Evolutionary conservation across 1,140 invertebrate species (phyloP), one percentile per base, ranked within the genome.

Genomic region (Maconellicoccus hirsutus): DNA sequence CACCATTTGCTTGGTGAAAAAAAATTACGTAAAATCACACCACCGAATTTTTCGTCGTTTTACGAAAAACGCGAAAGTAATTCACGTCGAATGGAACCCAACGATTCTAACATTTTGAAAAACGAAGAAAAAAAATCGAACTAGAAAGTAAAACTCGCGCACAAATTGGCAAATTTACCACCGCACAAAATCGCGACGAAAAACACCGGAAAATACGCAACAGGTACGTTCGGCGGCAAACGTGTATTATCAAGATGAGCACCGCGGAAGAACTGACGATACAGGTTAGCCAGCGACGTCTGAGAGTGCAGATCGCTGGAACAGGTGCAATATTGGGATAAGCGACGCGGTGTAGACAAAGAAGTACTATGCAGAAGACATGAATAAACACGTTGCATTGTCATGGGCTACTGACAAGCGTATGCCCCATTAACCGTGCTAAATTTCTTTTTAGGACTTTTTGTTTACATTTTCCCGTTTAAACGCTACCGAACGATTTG

Each of bases 341-440:
- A 66, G 61, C 21, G 61, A 66, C 8, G 61, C 52, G 21, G 4
- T 4, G 22, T 25, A 66, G 61, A 23, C 61, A 66, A 25, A 52
- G 61, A 26, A 66, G 61, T 10, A 66, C 61, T 25, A 25, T 8
- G 4, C 61, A 23, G 61, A 66, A 66, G 61, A 66, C 25, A 66
- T 26, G 61, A 66, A 66, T 25, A 66, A 66, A 66, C 61, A 66
- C 61, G 61, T 66, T 66, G 61, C 61, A 66, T 66, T 66, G 61
- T 66, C 61, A 66, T 66, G 61, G 61, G 61, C 61, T 19, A 66
- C 61, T 26, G 61, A 66, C 61, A 66, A 66, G 61, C 61, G 61
- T 66, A 66, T 66, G 61, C 61, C 61, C 61, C 61, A 66, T 66
- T 66, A 66, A 66, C 61, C 61, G 61, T 26, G 61, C 61, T 66